These are phyloP conservation scores for Molanna angustata DNA, from an alignment of 2,888 invertebrate genomes.

Conservation along the genomic window DNA sequence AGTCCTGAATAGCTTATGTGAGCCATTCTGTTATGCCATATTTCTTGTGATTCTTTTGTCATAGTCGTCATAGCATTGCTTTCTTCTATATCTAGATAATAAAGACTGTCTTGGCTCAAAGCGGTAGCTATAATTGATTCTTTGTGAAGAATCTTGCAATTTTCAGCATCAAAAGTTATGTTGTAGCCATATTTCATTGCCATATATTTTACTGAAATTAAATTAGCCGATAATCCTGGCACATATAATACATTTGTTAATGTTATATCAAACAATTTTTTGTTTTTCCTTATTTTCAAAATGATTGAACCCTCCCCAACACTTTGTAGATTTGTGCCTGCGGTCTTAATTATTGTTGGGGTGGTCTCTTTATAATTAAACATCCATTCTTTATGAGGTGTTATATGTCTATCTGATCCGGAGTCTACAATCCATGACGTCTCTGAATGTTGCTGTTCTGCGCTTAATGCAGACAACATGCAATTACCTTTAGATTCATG, in stretches of 20 bases:
- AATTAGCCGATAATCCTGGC: constrained; percentile 3
- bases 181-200: background rate
- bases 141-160: background rate
- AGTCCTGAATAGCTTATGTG: background rate
- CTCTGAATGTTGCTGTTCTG: background rate
- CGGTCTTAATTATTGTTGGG: background rate
- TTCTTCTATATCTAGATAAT: background rate
- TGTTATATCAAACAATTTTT: background rate
- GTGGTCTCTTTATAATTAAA: background rate
- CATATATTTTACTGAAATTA: background rate
- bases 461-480: background rate
- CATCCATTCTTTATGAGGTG: background rate
- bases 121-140: background rate
- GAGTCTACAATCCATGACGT: constrained; percentile 1
- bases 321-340: constrained; percentile 1
- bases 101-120: background rate
- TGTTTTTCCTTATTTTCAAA: background rate
- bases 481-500: background rate
- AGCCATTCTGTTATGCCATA: constrained; percentile 1
- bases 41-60: background rate
- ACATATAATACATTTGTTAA: background rate
- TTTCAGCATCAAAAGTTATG: background rate
- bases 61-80: background rate
- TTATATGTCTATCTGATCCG: constrained; percentile 1
- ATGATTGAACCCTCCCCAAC: background rate